phyloP scores from a whole-genome alignment of 2,113 vertebrate genomes.

The Alligator mississippiensis region DNA sequence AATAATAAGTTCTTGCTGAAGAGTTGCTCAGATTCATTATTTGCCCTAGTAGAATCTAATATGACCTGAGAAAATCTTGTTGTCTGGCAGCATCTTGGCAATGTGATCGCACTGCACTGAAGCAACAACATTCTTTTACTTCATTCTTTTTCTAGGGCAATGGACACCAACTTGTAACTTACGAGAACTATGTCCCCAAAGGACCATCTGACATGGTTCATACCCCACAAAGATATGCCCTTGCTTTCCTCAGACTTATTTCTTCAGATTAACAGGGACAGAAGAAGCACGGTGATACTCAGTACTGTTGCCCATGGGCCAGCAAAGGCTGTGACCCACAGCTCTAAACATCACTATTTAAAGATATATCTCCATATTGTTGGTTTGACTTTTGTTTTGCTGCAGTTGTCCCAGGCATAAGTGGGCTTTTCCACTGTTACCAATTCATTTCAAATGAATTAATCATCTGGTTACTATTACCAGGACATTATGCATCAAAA shows the following conservation, averaged over 20 bases:
- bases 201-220: no score
- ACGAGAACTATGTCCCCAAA: no score
- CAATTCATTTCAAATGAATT: slow-evolving; percentile 43
- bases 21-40: not conserved
- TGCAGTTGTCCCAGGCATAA: not conserved
- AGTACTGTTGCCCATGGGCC: no score
- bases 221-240: no score
- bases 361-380: not conserved
- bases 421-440: not conserved
- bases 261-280: no score
- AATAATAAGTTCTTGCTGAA: not conserved
- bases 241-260: no score
- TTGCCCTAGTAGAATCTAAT: not conserved
- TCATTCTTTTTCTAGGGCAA: not conserved
- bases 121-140: not conserved
- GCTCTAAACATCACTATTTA: not conserved
- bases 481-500: slow-evolving; percentile 15
- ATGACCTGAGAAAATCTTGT: not conserved
- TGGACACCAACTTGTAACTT: no score
- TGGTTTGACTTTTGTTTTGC: not conserved
- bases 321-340: no score
- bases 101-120: not conserved
- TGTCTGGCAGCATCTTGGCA: not conserved
- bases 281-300: no score
- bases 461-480: not conserved